Conservation (phyloP, 2,888 invertebrate species). For the Acleris holmiana region DNA sequence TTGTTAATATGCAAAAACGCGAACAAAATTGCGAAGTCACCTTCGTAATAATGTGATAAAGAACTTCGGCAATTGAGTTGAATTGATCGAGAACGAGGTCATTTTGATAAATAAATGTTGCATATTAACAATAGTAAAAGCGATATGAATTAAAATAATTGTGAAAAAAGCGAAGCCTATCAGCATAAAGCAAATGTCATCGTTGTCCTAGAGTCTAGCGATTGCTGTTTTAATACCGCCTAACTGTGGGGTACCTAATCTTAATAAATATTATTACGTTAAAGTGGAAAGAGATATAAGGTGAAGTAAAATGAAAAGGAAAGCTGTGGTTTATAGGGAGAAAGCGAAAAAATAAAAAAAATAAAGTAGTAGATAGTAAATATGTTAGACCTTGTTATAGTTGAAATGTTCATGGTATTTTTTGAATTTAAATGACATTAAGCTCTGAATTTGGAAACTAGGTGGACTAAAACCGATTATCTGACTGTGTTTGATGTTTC, state of each 20-base stretch:
- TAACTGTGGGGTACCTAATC: conserved; percentile 8
- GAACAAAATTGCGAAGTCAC: background rate
- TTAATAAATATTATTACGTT: conserved; percentile 41
- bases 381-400: too few species aligned
- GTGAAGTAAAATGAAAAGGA: conserved; percentile 21
- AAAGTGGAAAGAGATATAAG: conserved; percentile 21
- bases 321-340: conserved; percentile 37
- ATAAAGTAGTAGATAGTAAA: too few species aligned
- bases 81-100: background rate
- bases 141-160: conserved; percentile 28
- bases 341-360: conserved; percentile 6
- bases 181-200: conserved; percentile 23
- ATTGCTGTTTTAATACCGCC: conserved; percentile 19
- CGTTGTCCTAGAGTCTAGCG: conserved; percentile 14
- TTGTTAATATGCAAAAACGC: conserved; percentile 27
- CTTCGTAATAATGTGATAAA: too few species aligned
- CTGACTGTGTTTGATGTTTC: too few species aligned
- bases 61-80: too few species aligned
- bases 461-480: too few species aligned
- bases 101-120: conserved; percentile 38
- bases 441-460: too few species aligned
- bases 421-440: too few species aligned
- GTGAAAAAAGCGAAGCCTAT: conserved; percentile 33
- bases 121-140: conserved; percentile 44
- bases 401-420: too few species aligned